Evolutionary conservation across 2,797 vertebrate genomes (phyloP), one percentile per base, ranked within the genome.

Genomic region (Gymnoscopelus microlampas): DNA sequence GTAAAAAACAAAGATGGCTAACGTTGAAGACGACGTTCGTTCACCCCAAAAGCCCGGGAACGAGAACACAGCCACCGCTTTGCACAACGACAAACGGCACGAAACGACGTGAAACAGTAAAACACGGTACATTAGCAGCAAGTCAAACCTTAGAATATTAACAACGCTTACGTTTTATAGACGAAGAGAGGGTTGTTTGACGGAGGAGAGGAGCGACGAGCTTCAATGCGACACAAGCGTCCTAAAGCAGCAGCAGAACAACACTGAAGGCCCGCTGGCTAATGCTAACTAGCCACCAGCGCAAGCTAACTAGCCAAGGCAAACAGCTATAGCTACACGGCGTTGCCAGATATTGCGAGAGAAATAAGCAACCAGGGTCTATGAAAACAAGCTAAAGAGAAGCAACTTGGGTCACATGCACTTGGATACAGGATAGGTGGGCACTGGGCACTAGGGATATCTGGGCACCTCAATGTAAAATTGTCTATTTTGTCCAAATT

Each of bases 41-140:
- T 74, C 26, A 70, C 0, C 39, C 35, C 35, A 89, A 92, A 93
- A 93, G 87, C 92, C 93, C 90, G 91, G 90, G 92, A 94, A 94
- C 85, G 54, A 66, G 26, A 67, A 39, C 39, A 29, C 6, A 35
- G 32, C 44, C 6, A 53, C 75, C 79, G 79, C 79, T 74, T 79
- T 74, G 87, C 73, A 82, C 26, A 68, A 87, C 58, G 60, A n/a
- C 0, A 67, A 72, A 39, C 15, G 61, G 1, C 3, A 14, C 14
- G 3, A 12, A 23, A 49, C n/a, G 7, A 0, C 4, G 13, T 6
- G 1, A 0, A 60, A 54, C 0, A 2, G 0, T 14, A 5, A 2
- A 14, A 14, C 2, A 0, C 0, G 2, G 2, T 0, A n/a, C 1
- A 53, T 10, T 5, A 32, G 10, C 26, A 24, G 3, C 59, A 54